These are phyloP conservation scores for Echinops telfairi DNA, from an alignment of 2,113 vertebrate species.

Conservation along the genomic window DNA sequence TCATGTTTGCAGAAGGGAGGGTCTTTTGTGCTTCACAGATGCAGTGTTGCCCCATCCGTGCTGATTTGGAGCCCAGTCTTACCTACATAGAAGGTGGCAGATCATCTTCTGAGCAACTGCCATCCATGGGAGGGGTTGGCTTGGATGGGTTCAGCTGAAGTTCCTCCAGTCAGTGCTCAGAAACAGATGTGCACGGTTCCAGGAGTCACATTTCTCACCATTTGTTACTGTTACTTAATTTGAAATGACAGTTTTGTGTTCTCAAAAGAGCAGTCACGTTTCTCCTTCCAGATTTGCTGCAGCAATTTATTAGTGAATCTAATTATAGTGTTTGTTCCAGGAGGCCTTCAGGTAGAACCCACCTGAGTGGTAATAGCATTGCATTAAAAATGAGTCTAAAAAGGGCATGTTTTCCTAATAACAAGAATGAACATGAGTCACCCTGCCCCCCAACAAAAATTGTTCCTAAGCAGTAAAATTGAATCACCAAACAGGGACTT, in stretches of 20 bases:
- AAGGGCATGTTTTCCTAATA: constrained; percentile 34
- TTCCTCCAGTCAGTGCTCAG: background rate
- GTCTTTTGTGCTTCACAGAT: background rate
- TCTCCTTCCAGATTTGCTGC: constrained; percentile 50
- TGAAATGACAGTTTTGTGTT: constrained; percentile 64
- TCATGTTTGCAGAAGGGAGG: background rate
- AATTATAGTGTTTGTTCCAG: constrained; percentile 16
- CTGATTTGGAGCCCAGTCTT: background rate
- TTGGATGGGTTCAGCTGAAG: fast-evolving
- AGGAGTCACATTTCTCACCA: constrained; percentile 34
- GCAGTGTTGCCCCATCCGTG: background rate
- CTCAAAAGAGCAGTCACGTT: constrained; percentile 60
- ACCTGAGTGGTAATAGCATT: background rate
- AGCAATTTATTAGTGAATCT: constrained; percentile 61
- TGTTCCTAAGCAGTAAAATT: background rate
- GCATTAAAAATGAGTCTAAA: constrained; percentile 40
- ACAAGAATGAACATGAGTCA: background rate
- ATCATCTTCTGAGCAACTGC: background rate
- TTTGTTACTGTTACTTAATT: constrained; percentile 71
- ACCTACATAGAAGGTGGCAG: background rate
- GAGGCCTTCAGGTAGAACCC: constrained; percentile 39
- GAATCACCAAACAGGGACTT: background rate
- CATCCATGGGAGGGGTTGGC: background rate
- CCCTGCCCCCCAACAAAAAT: background rate
- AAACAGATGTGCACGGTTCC: background rate